phyloP scores from a whole-genome alignment of 2,113 vertebrate species.

The Platycercus adscitus region DNA sequence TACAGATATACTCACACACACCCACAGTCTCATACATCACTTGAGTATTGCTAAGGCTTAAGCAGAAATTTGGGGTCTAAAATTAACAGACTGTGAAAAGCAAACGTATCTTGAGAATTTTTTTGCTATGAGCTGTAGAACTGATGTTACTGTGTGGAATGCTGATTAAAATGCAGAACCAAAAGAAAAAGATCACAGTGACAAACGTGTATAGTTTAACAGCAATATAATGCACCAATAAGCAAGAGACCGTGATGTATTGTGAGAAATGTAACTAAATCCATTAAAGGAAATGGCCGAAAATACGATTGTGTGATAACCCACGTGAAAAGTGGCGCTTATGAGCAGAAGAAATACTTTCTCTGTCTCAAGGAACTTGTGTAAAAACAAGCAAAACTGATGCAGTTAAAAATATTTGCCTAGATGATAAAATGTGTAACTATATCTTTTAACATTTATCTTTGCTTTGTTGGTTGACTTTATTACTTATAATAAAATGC shows the following conservation, averaged over 20 bases:
- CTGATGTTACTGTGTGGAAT: background rate
- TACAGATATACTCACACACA: background rate
- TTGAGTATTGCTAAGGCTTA: background rate
- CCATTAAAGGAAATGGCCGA: background rate
- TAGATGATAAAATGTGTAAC: background rate
- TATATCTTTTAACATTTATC: background rate
- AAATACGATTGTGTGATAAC: background rate
- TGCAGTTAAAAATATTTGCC: background rate
- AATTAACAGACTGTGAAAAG: background rate
- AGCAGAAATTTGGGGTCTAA: background rate
- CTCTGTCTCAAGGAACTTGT: background rate
- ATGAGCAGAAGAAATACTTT: background rate
- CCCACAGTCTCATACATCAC: background rate
- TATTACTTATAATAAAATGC: conserved; percentile 35
- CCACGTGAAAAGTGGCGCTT: background rate
- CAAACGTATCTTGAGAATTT: background rate
- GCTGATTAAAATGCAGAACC: background rate
- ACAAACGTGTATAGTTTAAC: background rate
- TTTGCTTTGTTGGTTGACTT: conserved; percentile 24
- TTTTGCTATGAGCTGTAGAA: background rate
- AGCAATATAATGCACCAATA: background rate
- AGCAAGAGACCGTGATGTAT: background rate
- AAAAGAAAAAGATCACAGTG: background rate
- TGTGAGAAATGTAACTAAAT: background rate
- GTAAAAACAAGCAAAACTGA: background rate